A percentile compares a stretch with the other conserved stretches of the same genome.
phyloP scores from a whole-genome alignment of 2,113 vertebrate genomes.

The Apaloderma vittatum region DNA sequence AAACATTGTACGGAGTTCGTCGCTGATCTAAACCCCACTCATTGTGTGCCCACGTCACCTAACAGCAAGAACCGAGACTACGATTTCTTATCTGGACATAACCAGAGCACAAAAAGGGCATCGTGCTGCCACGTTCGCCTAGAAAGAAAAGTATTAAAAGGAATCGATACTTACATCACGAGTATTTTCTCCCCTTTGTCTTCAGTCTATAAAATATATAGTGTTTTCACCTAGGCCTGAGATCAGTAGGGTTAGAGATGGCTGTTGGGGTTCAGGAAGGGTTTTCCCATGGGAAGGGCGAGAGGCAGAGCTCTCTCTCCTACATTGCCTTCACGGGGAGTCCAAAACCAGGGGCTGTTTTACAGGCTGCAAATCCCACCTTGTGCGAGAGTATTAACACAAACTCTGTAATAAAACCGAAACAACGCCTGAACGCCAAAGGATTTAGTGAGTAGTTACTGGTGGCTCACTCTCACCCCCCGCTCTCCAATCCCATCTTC shows the following conservation, averaged over 20 bases:
- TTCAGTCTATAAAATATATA: constrained; percentile 81
- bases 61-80: constrained; percentile 71
- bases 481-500: constrained; percentile 12
- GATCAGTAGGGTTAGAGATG: constrained; percentile 80
- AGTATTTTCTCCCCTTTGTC: constrained; percentile 75
- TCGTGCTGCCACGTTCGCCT: constrained; percentile 65
- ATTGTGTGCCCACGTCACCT: constrained; percentile 49
- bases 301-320: constrained; percentile 63
- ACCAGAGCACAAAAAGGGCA: constrained; percentile 70
- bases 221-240: constrained; percentile 83
- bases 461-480: not conserved
- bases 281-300: constrained; percentile 67
- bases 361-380: constrained; percentile 60
- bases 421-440: constrained; percentile 43
- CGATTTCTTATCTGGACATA: constrained; percentile 52
- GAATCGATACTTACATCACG: constrained; percentile 72
- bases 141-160: constrained; percentile 68
- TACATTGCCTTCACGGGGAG: constrained; percentile 54
- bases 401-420: constrained; percentile 68
- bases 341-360: constrained; percentile 58
- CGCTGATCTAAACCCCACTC: constrained; percentile 61
- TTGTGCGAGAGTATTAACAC: constrained; percentile 53
- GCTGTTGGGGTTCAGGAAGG: constrained; percentile 71
- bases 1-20: constrained; percentile 77
- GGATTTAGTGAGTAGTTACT: constrained; percentile 5